These are phyloP conservation scores for Falco rusticolus DNA, from an alignment of 2,797 vertebrate genomes.

Conservation along the genomic window DNA sequence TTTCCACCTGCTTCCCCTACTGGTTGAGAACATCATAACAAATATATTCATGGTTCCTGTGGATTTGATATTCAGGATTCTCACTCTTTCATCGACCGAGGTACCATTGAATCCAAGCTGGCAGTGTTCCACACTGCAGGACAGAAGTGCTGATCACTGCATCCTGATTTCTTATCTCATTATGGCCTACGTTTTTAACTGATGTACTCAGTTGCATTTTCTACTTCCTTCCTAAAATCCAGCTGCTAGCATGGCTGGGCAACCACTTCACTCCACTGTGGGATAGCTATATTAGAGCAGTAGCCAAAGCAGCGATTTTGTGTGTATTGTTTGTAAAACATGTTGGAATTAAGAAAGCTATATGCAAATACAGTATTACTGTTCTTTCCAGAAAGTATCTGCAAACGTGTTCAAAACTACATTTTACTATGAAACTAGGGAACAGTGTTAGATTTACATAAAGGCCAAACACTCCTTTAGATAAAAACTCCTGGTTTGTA, in stretches of 20 bases:
- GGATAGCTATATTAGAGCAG: not conserved
- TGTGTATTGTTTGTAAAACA: not conserved
- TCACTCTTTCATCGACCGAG: constrained; percentile 41
- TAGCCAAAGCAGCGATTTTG: not conserved
- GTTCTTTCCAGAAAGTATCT: not conserved
- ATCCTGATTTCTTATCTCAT: constrained; percentile 36
- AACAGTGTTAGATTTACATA: not conserved
- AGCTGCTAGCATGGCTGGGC: not conserved
- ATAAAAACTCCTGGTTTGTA: not conserved
- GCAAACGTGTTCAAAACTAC: not conserved
- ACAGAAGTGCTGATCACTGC: constrained; percentile 46
- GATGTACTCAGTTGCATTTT: not conserved
- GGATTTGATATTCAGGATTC: constrained; percentile 38
- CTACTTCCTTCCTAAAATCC: not conserved
- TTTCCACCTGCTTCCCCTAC: constrained; percentile 45
- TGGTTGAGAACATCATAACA: constrained; percentile 28
- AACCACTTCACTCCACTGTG: not conserved
- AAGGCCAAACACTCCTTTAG: not conserved
- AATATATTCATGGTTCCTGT: not conserved
- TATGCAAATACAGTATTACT: not conserved
- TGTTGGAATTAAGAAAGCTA: not conserved
- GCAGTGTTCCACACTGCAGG: constrained; percentile 21
- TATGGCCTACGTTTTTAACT: constrained; percentile 20
- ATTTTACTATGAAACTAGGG: not conserved
- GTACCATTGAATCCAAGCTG: constrained; percentile 50